These are phyloP conservation scores for Bradysia coprophila DNA, from an alignment of 1,140 invertebrate genomes.

Conservation along the genomic window DNA sequence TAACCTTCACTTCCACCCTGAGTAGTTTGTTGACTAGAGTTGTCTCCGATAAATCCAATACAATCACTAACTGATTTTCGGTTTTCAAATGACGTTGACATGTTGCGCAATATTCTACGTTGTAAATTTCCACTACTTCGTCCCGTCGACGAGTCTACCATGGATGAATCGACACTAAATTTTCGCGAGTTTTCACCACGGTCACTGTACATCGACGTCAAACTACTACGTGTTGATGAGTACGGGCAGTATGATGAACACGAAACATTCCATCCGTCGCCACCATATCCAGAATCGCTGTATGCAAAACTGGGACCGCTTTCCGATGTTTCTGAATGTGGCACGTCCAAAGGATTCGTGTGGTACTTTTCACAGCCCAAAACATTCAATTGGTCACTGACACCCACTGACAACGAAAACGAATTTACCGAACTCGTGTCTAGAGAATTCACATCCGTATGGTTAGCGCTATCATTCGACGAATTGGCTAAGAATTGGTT, in stretches of 20 bases:
- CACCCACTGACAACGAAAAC: constrained; percentile 21
- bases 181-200: constrained; percentile 16
- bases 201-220: constrained; percentile 19
- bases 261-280: constrained; percentile 13
- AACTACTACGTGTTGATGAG: constrained; percentile 17
- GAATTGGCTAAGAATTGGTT: neutral
- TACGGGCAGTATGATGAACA: constrained; percentile 16
- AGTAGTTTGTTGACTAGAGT: constrained; percentile 4
- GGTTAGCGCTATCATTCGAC: neutral
- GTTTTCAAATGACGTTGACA: constrained; percentile 23
- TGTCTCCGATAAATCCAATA: constrained; percentile 22
- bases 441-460: neutral
- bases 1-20: constrained; percentile 17
- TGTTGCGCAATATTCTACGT: constrained; percentile 20
- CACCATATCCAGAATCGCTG: constrained; percentile 21
- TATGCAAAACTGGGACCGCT: constrained; percentile 10
- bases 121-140: constrained; percentile 16
- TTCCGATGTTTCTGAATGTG: neutral
- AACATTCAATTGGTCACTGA: constrained; percentile 8
- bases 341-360: constrained; percentile 16
- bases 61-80: constrained; percentile 20
- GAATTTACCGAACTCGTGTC: constrained; percentile 15
- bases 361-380: neutral
- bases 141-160: constrained; percentile 9
- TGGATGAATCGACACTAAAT: constrained; percentile 14